Conservation (phyloP, 2,113 vertebrate species). For the Peromyscus maniculatus region DNA sequence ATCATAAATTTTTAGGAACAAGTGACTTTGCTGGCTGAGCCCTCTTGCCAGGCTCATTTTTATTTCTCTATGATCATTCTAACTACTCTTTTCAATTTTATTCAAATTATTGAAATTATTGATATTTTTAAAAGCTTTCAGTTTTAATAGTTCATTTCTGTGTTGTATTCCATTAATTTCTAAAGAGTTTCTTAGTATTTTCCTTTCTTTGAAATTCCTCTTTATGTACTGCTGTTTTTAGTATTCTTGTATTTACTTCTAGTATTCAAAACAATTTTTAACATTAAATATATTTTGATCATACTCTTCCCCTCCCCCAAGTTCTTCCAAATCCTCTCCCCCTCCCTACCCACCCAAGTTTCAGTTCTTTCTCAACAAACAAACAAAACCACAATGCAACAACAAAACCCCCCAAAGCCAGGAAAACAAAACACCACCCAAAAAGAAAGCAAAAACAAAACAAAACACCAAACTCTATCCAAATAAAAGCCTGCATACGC, state of each 20-base stretch:
- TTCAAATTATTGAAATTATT: background rate
- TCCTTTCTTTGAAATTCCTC: background rate
- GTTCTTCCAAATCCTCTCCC: background rate
- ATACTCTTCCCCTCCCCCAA: background rate
- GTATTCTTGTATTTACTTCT: background rate
- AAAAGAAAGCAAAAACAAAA: background rate
- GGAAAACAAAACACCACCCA: background rate
- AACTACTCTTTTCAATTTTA: background rate
- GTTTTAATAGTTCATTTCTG: background rate
- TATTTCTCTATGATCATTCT: background rate
- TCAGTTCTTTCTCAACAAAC: background rate
- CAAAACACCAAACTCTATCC: background rate
- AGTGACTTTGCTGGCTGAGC: background rate
- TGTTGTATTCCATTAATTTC: constrained; percentile 4
- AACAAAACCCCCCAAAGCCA: background rate
- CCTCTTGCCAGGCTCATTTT: background rate
- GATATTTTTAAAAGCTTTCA: background rate
- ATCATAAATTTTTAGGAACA: background rate
- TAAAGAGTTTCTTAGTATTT: background rate
- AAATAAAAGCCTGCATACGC: background rate
- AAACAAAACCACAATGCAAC: background rate
- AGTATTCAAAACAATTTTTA: background rate
- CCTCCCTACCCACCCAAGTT: background rate
- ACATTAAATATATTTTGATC: background rate
- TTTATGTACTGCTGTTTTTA: background rate